These are phyloP conservation scores for Acromyrmex charruanus DNA, from an alignment of 1,140 invertebrate species.

Conservation along the genomic window DNA sequence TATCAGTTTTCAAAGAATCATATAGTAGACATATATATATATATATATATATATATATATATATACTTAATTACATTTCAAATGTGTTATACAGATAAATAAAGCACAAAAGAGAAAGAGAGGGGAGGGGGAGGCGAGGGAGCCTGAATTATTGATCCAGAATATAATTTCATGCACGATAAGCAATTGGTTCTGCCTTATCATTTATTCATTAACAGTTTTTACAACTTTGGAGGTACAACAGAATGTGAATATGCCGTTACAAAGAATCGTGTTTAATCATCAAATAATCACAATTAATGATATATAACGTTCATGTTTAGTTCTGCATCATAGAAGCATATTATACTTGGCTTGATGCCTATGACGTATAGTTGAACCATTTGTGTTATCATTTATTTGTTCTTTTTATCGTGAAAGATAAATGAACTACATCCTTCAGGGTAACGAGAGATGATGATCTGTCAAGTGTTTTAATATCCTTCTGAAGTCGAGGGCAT, in stretches of 20 bases:
- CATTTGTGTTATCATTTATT: conserved; percentile 1
- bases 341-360: conserved; percentile 5
- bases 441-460: background rate
- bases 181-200: conserved; percentile 24
- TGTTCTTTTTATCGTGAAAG: background rate
- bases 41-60: background rate
- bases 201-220: conserved; percentile 9
- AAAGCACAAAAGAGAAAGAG: background rate
- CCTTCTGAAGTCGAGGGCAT: background rate
- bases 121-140: no score
- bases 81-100: background rate
- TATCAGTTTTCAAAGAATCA: background rate
- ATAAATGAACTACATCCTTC: conserved; percentile 7
- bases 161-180: conserved; percentile 29
- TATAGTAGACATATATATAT: background rate
- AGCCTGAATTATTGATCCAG: conserved; percentile 1
- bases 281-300: conserved; percentile 36
- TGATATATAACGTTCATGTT: conserved; percentile 10
- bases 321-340: conserved; percentile 19
- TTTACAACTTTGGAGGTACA: background rate
- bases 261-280: conserved; percentile 22
- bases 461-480: conserved; percentile 12
- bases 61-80: background rate
- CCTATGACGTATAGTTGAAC: background rate
- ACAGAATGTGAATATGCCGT: conserved; percentile 1